Conservation (phyloP, 2,888 invertebrate genomes). For the Hoplodrina blanda region DNA sequence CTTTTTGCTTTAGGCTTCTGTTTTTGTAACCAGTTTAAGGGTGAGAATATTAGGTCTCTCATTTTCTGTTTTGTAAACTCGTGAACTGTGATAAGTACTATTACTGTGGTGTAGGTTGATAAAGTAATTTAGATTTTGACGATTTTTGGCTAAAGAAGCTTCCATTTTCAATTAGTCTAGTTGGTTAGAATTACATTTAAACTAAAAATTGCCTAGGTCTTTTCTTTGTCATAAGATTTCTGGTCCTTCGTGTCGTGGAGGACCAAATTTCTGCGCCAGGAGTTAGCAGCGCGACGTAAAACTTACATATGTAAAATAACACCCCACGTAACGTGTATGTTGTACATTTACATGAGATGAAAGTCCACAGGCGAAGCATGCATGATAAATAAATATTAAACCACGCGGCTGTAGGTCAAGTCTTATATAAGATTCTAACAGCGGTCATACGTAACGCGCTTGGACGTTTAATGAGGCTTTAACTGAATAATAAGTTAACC, state of each 20-base stretch:
- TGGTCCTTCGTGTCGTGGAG: not conserved
- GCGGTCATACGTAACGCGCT: slow-evolving; percentile 39
- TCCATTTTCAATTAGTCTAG: not conserved
- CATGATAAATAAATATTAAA: slow-evolving; percentile 46
- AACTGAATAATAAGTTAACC: slow-evolving; percentile 58
- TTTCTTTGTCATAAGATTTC: not conserved
- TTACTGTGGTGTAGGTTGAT: too few relatives aligned
- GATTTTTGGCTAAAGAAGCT: not conserved
- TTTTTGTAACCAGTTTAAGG: slow-evolving; percentile 8
- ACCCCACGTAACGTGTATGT: not conserved
- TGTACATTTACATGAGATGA: slow-evolving; percentile 48
- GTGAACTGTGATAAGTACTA: too few relatives aligned
- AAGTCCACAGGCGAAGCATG: slow-evolving; percentile 30
- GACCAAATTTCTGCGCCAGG: not conserved
- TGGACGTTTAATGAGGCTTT: slow-evolving; percentile 40
- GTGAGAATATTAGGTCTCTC: not conserved
- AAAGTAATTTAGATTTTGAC: too few relatives aligned
- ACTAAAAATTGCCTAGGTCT: too few relatives aligned
- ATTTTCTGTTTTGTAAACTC: not conserved
- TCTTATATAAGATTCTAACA: slow-evolving; percentile 51
- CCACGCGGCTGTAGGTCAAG: slow-evolving; percentile 22
- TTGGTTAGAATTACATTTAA: not conserved
- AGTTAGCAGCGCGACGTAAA: not conserved
- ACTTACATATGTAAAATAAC: slow-evolving; percentile 11
- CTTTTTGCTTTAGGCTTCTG: slow-evolving; percentile 14